Evolutionary conservation across 2,797 vertebrate species (phyloP).

Genomic region (Rhinatrema bivittatum): DNA sequence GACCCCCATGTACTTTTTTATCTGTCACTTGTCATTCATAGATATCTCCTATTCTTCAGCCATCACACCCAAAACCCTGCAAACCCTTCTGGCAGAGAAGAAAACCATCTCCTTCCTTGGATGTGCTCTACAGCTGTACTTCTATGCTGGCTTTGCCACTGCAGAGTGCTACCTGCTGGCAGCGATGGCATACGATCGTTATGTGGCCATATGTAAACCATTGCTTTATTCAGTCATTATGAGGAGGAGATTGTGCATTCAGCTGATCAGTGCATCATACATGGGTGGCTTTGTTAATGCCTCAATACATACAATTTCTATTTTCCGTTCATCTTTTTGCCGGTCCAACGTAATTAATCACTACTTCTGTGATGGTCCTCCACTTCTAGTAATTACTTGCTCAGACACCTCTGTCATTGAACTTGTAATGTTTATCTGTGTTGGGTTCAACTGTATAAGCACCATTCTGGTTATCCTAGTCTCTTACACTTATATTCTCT

Average conservation of each 20-base stretch:
- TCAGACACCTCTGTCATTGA: constrained; percentile 1
- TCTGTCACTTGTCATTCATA: constrained; percentile 6
- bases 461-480: not conserved
- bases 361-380: constrained; percentile 11
- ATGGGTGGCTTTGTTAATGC: not conserved
- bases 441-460: too few species aligned
- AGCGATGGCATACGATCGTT: constrained; percentile 9
- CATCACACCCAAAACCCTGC: constrained; percentile 5
- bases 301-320: not conserved
- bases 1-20: constrained; percentile 8
- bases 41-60: constrained; percentile 4
- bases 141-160: constrained; percentile 1
- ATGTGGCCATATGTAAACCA: constrained; percentile 12
- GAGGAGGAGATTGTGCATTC: not conserved
- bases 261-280: not conserved
- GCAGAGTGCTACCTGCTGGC: constrained; percentile 8
- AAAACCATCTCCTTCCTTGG: not conserved
- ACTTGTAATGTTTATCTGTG: not conserved
- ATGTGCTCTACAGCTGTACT: constrained; percentile 6
- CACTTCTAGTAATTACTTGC: constrained; percentile 6
- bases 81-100: not conserved
- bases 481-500: not conserved
- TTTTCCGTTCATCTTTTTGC: constrained; percentile 4
- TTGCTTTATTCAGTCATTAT: constrained; percentile 1
- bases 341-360: constrained; percentile 1